These are phyloP conservation scores for Dendrocincla fuliginosa DNA, from an alignment of 2,797 vertebrate species.

Conservation along the genomic window DNA sequence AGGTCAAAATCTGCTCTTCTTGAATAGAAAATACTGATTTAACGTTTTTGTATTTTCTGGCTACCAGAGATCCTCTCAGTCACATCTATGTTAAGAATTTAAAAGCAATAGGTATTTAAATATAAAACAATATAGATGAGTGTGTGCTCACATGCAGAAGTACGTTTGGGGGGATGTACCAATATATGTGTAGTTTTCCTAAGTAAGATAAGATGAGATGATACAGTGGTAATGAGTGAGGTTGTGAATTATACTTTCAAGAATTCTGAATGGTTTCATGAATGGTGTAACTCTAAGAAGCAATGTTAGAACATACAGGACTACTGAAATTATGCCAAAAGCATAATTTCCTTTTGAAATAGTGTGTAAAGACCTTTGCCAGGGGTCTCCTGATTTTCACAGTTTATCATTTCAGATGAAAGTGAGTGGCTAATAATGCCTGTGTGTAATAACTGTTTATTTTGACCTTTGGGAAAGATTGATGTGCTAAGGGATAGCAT, in stretches of 20 bases:
- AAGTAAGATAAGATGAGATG: not conserved
- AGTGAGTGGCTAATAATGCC: not conserved
- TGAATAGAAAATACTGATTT: constrained; percentile 63
- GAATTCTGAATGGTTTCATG: constrained; percentile 32
- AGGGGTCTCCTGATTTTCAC: not conserved
- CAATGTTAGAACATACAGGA: not conserved
- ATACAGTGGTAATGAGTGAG: not conserved
- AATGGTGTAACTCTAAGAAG: constrained; percentile 5
- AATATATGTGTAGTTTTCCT: not conserved
- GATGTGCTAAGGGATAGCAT: not conserved
- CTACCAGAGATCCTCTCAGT: constrained; percentile 61
- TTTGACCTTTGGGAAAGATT: constrained; percentile 11
- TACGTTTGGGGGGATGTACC: accelerated
- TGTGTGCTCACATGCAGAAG: not conserved
- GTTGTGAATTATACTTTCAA: constrained; percentile 25
- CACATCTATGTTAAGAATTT: constrained; percentile 72
- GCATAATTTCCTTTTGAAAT: not conserved
- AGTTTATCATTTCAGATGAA: not conserved
- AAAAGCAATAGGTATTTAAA: constrained; percentile 77
- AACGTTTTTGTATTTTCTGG: constrained; percentile 68
- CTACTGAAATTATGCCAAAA: constrained; percentile 41
- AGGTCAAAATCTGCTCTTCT: not conserved
- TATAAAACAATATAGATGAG: constrained; percentile 57
- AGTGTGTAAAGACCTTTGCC: not conserved
- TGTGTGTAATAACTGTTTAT: not conserved